Percentiles rank a stretch among this genome's conserved stretches.
Conservation (phyloP, 1,140 invertebrate genomes). For the Laupala kohalensis region DNA sequence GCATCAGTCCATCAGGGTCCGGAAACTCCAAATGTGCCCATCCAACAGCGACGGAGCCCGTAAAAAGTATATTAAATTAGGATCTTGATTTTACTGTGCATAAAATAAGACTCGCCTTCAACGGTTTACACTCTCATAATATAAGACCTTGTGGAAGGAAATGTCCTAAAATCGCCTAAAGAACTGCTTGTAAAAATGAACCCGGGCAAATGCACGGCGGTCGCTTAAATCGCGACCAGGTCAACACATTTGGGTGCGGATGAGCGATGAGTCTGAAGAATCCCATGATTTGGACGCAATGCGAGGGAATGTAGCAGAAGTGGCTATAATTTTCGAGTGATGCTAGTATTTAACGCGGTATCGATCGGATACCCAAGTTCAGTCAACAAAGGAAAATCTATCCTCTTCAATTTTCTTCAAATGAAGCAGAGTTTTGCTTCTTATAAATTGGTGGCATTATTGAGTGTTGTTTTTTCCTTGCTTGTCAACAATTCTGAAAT, state of each 20-base stretch:
- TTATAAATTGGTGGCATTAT: no score
- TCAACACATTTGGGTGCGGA: not conserved
- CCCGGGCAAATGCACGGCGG: not conserved
- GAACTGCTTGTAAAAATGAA: not conserved
- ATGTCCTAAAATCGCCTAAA: not conserved
- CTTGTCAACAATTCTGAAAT: no score
- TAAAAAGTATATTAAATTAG: not conserved
- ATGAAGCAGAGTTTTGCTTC: no score
- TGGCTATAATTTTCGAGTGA: no score
- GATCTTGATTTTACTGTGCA: not conserved
- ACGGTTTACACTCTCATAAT: not conserved
- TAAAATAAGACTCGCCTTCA: not conserved
- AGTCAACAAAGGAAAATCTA: no score
- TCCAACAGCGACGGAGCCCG: not conserved
- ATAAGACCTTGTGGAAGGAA: not conserved
- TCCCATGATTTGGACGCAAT: no score
- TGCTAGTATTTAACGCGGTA: no score
- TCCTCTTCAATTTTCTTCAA: no score
- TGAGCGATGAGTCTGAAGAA: no score
- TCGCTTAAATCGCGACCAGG: not conserved
- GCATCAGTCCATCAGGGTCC: not conserved
- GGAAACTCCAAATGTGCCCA: not conserved
- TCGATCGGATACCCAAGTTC: no score
- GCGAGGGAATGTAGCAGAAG: no score
- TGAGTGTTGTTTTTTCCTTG: no score